Base-by-base conservation (phyloP, 2,113 vertebrate species). In the Phoenicopterus ruber region DNA sequence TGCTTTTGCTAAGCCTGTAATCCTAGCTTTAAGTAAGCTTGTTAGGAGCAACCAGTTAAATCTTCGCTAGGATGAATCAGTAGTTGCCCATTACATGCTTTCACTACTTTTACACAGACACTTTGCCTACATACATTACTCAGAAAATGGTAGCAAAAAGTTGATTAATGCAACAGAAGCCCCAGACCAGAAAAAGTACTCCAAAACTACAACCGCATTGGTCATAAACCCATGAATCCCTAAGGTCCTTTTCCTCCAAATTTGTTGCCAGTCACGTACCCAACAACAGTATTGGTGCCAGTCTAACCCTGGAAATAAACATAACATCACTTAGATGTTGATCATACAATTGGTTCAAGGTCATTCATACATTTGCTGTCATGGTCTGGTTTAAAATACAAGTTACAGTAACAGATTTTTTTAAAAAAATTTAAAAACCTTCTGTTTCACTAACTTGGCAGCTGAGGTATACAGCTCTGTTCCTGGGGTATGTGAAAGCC, bases 1-100 rank as follows among this genome's bases (percentile, higher is more conserved):
- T 74, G 61, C 8, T 91, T 92, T 88, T 70, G 19, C 50, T 81
- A 91, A 94, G 12, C n/a, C 12, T 94, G n/a, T 87, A 94, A 96
- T 82, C 38, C 26, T 24, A 84, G n/a, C 8, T 94, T 88, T 84
- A 84, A 78, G 17, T 50, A 67, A 58, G 2, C 26, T 81, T 83
- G 40, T 47, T 94, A 88, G 54, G 22, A 70, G 25, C 32, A 92
- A 40, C 7, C 15, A 16, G 22, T 44, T 81, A 91, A 70, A 78
- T 47, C 10, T 84, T 77, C 66, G 15, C 26, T 58, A 67, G 32
- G 10, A 63, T 67, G 78, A 63, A 67, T 47, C 42, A 34, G 24
- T 74, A 79, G 36, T 34, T 88, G 38, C 9, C 10, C 4, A 0
- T 42, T 84, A 66, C 3, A 7, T 10, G 16, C 55, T 92, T 81